phyloP scores from a whole-genome alignment of 1,140 invertebrate genomes.

The Octopus bimaculoides region DNA sequence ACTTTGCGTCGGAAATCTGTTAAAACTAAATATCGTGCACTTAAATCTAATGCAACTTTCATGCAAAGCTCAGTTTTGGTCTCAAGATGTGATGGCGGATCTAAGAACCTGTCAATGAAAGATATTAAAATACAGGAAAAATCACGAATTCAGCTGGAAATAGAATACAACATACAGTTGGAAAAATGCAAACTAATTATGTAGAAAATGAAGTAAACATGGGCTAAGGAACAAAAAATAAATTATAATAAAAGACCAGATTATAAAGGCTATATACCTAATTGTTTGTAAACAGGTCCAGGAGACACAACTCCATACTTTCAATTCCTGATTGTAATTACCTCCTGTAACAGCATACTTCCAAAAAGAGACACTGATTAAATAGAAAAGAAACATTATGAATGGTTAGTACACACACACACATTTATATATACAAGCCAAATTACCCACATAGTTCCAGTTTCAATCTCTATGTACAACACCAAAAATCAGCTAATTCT shows the following conservation, averaged over 20 bases:
- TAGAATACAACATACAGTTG: no score
- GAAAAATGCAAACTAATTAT: no score
- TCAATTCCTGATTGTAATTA: slow-evolving; percentile 84
- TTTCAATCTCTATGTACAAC: no score
- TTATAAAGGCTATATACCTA: slow-evolving; percentile 53
- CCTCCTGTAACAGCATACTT: slow-evolving; percentile 89
- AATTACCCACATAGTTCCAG: no score
- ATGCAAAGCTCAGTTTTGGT: slow-evolving; percentile 55
- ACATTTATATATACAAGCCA: no score
- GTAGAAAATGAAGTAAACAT: no score
- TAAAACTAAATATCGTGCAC: slow-evolving; percentile 78
- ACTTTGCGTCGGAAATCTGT: slow-evolving; percentile 75
- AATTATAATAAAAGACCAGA: no score
- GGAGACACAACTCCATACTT: slow-evolving; percentile 90
- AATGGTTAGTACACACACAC: no score
- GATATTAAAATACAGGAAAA: slow-evolving; percentile 11
- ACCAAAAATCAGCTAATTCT: no score
- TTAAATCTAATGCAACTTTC: slow-evolving; percentile 79
- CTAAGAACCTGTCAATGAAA: slow-evolving; percentile 30
- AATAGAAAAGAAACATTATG: slow-evolving; percentile 6
- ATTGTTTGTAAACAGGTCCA: slow-evolving; percentile 91
- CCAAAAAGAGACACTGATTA: slow-evolving; percentile 67
- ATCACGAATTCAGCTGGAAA: background rate
- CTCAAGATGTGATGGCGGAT: slow-evolving; percentile 26
- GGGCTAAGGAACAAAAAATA: no score